Conservation (phyloP, 2,113 vertebrate species). For the Procapra przewalskii region DNA sequence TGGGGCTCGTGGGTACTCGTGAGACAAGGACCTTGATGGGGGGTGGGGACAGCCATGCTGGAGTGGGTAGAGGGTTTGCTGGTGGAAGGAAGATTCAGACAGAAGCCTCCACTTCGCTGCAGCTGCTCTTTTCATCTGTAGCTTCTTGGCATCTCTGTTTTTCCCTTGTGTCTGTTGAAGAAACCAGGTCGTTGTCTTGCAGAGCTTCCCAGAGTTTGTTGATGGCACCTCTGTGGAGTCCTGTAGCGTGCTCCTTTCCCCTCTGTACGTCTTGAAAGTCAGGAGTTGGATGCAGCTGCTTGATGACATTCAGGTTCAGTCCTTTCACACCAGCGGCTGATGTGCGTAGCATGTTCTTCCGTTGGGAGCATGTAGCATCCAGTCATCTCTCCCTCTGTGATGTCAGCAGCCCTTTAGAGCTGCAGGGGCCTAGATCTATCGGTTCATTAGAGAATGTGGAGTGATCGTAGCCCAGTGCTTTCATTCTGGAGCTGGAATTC, state of each 20-base stretch:
- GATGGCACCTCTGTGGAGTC: neutral
- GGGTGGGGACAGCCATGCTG: neutral
- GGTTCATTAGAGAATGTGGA: neutral
- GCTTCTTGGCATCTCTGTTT: neutral
- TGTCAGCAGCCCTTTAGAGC: neutral
- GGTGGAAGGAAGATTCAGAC: neutral
- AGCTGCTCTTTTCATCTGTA: neutral
- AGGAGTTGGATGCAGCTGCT: neutral
- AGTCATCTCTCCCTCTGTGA: neutral
- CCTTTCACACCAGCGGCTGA: neutral
- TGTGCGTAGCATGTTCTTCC: neutral
- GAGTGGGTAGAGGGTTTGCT: neutral
- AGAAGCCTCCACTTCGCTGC: neutral
- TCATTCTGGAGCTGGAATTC: neutral
- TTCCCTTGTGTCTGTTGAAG: neutral
- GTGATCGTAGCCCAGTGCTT: neutral
- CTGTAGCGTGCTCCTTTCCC: neutral
- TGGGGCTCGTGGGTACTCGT: fast-evolving
- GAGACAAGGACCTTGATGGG: neutral
- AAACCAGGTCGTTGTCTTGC: neutral
- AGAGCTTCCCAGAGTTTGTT: neutral
- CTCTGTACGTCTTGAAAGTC: neutral
- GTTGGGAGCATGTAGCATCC: no score
- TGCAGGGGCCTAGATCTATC: neutral
- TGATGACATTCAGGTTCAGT: neutral